phyloP scores from a whole-genome alignment of 1,140 invertebrate species.

The Nylanderia fulva region DNA sequence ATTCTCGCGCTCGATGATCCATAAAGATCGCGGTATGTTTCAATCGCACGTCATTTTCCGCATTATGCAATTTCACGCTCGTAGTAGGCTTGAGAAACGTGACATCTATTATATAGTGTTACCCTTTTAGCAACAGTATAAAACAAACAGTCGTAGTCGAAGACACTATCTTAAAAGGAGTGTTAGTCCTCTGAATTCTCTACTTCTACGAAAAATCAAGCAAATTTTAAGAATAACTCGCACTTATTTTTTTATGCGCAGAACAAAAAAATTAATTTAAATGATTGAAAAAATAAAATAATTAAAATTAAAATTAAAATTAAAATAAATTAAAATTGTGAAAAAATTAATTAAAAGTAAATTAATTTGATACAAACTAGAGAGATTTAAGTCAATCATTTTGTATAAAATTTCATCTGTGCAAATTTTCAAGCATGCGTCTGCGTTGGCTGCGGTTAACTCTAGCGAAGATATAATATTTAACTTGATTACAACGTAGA shows the following conservation, averaged over 20 bases:
- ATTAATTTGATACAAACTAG: neutral
- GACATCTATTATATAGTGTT: constrained; percentile 29
- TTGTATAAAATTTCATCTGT: neutral
- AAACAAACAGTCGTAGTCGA: neutral
- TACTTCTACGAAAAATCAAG: neutral
- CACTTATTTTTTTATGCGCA: no score
- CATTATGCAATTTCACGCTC: constrained; percentile 53
- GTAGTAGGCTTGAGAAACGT: neutral
- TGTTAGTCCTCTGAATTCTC: neutral
- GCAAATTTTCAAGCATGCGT: neutral
- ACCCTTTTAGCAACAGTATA: neutral
- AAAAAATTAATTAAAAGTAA: no score
- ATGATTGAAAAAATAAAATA: no score
- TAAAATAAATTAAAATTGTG: no score
- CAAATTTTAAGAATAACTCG: neutral
- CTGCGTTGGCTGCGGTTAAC: neutral
- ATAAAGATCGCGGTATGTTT: constrained; percentile 29
- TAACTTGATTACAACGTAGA: neutral
- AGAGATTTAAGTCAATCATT: neutral
- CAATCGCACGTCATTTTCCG: constrained; percentile 50
- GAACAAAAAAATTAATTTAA: no score
- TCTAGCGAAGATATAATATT: neutral
- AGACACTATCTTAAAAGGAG: neutral
- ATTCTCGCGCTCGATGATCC: neutral
- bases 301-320: no score